Evolutionary conservation across 2,113 vertebrate genomes (phyloP).

Genomic region (Sorex fumeus): DNA sequence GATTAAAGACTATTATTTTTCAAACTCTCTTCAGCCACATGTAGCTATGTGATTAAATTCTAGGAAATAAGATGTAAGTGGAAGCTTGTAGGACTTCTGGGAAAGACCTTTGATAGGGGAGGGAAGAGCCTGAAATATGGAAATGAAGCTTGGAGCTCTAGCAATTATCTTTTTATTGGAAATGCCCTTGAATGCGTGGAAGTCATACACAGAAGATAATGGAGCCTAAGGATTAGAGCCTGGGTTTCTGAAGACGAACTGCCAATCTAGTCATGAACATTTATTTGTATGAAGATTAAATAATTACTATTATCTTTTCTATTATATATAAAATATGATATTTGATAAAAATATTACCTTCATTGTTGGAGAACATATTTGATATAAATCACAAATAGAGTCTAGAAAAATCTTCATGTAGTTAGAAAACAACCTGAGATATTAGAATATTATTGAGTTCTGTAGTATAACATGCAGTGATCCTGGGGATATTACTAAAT

Average conservation of each 20-base stretch:
- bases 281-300: conserved; percentile 36
- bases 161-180: background rate
- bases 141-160: conserved; percentile 31
- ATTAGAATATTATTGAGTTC: conserved; percentile 59
- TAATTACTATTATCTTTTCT: background rate
- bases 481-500: conserved; percentile 17
- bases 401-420: conserved; percentile 54
- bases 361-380: conserved; percentile 45
- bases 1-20: background rate
- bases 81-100: background rate
- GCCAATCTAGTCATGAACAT: background rate
- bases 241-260: background rate
- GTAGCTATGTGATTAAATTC: conserved; percentile 28
- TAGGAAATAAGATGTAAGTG: background rate
- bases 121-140: background rate
- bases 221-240: background rate
- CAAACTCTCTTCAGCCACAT: background rate
- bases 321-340: background rate
- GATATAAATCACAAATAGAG: conserved; percentile 51
- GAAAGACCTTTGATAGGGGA: background rate
- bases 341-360: background rate
- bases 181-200: background rate
- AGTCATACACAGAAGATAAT: background rate
- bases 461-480: conserved; percentile 63
- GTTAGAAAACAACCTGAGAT: conserved; percentile 59